These are phyloP conservation scores for Chlorodrepanis virens DNA, from an alignment of 2,113 vertebrate genomes.

Conservation along the genomic window DNA sequence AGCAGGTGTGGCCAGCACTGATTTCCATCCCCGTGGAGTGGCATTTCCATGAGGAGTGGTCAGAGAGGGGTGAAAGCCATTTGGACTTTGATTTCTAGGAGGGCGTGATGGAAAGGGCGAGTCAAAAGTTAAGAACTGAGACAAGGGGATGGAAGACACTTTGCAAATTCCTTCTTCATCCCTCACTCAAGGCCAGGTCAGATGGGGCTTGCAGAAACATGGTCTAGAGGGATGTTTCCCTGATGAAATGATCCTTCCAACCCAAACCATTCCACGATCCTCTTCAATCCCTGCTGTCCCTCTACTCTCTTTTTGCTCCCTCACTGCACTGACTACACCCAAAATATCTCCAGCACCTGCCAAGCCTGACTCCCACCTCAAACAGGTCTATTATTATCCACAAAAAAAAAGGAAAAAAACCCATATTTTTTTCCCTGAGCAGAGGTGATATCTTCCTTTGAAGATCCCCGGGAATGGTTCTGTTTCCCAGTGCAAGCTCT, in stretches of 20 bases:
- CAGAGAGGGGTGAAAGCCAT: rapidly evolving
- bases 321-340: neutral
- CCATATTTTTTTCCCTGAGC: neutral
- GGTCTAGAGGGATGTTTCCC: neutral
- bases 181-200: neutral
- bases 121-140: neutral
- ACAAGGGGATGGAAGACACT: neutral
- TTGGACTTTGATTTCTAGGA: neutral
- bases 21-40: neutral
- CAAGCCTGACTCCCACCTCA: neutral
- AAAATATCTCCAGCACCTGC: neutral
- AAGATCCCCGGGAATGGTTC: neutral
- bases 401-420: neutral
- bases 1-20: neutral
- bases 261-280: neutral
- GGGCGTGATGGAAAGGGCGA: rapidly evolving
- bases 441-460: neutral
- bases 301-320: neutral
- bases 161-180: neutral
- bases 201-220: neutral
- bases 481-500: neutral
- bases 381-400: neutral
- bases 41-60: neutral
- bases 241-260: neutral
- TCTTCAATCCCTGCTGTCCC: neutral